phyloP scores from a whole-genome alignment of 2,797 vertebrate genomes.

The Sebastes aleutianus region DNA sequence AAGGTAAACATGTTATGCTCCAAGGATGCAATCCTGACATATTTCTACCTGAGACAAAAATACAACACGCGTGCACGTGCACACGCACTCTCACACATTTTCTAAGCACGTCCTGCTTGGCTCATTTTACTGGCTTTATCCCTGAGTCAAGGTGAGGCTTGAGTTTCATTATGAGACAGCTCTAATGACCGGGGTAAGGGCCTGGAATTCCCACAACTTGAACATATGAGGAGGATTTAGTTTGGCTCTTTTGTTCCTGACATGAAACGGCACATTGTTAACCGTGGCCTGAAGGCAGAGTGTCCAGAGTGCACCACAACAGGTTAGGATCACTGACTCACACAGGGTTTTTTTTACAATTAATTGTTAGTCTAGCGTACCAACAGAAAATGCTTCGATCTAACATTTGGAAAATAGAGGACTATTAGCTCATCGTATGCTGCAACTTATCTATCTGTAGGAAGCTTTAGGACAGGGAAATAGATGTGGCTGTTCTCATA shows the following conservation, averaged over 20 bases:
- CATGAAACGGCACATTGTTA: conserved; percentile 73
- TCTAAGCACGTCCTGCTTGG: not conserved
- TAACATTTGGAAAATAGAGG: not conserved
- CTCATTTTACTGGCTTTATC: conserved; percentile 37
- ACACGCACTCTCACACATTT: not conserved
- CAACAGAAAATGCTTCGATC: not conserved
- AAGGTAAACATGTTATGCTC: not conserved
- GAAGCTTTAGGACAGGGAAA: not conserved
- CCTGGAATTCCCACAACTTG: conserved; percentile 69
- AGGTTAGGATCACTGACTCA: conserved; percentile 33
- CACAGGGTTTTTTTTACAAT: not conserved
- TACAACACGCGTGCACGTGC: not conserved
- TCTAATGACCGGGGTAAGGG: conserved; percentile 69
- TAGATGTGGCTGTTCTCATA: not conserved
- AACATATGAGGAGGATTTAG: conserved; percentile 73
- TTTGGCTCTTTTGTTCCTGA: conserved; percentile 69
- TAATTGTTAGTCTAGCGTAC: not conserved
- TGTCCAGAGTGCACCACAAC: conserved; percentile 32
- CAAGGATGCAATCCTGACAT: conserved; percentile 8
- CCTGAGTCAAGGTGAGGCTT: conserved; percentile 60
- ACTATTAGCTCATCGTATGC: not conserved
- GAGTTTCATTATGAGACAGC: conserved; percentile 70
- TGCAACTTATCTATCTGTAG: not conserved
- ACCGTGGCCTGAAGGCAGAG: conserved; percentile 53
- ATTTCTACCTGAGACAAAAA: conserved; percentile 24